Evolutionary conservation across 2,113 vertebrate species (phyloP).

Genomic region (Uria lomvia): DNA sequence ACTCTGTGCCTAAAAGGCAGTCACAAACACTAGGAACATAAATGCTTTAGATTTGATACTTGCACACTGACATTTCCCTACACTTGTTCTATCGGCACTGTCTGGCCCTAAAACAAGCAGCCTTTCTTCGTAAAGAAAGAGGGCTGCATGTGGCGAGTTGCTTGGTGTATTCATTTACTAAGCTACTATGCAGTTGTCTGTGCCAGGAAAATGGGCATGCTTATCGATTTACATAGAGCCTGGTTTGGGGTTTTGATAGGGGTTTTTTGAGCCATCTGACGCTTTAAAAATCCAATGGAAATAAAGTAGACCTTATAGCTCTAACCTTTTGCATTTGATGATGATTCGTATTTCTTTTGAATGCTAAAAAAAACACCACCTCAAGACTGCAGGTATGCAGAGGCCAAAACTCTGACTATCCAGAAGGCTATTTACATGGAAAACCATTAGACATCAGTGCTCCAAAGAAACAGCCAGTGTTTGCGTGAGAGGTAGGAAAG

Average conservation of each 20-base stretch:
- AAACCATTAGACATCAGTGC: no score
- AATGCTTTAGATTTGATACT: neutral
- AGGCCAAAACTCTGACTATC: neutral
- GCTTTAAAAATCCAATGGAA: neutral
- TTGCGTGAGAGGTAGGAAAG: neutral
- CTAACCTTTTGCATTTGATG: neutral
- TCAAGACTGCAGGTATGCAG: neutral
- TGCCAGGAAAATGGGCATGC: neutral
- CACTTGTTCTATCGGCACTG: neutral
- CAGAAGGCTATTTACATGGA: neutral
- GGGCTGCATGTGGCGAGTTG: neutral
- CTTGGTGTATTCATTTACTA: neutral
- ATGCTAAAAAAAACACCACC: neutral
- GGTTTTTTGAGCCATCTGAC: fast-evolving
- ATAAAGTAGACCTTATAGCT: neutral
- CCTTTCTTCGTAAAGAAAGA: neutral
- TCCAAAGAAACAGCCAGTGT: neutral
- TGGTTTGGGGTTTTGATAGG: neutral
- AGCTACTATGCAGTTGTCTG: neutral
- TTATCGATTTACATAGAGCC: neutral
- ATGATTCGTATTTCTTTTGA: neutral
- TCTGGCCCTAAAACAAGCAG: neutral
- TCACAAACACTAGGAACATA: neutral
- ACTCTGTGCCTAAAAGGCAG: neutral
- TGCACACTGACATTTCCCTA: neutral